Evolutionary conservation across 2,797 vertebrate species (phyloP), one percentile per base, ranked within the genome.

Genomic region (Synanceia verrucosa): DNA sequence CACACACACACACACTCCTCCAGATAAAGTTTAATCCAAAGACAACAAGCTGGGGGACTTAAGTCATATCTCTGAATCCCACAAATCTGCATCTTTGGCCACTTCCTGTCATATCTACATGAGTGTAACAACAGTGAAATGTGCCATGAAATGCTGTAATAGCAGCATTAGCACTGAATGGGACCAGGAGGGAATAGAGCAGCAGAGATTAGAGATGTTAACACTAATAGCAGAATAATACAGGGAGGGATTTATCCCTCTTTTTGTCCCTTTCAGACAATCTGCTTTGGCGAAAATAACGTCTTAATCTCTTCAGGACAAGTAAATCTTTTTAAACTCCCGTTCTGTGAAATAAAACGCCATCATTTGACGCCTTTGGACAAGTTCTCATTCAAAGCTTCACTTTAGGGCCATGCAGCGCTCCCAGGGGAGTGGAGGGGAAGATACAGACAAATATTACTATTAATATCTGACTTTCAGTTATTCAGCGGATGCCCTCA

Each of bases 11-110:
- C 37, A 62, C 5, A 75, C 51, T 33, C 73, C 62, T 77, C 29
- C 19, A 63, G 66, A 85, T 88, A 77, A 82, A 84, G 80, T 83
- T 87, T 85, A 76, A 76, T 85, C 76, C 82, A 78, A 81, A 87
- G 69, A 85, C 82, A 82, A 86, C 76, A 76, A 55, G 85, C 82
- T 7, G 39, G 56, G 81, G 79, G 84, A 83, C 57, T 87, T 84
- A 47, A 62, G 64, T 64, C 52, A 24, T 62, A 76, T 89, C 84
- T 82, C 73, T 24, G 64, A 82, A 66, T 85, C 64, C 77, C 81
- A 81, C 73, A 85, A 89, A 84, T 83, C 78, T 62, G 59, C 41
- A 52, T 77, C 56, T 80, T 62, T 82, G 73, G 74, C 83, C 67
- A 77, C 63, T 81, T 74, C 56, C 63, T 57, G 44, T 48, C 83